phyloP scores from a whole-genome alignment of 2,113 vertebrate genomes.

The Paradoxurus hermaphroditus region DNA sequence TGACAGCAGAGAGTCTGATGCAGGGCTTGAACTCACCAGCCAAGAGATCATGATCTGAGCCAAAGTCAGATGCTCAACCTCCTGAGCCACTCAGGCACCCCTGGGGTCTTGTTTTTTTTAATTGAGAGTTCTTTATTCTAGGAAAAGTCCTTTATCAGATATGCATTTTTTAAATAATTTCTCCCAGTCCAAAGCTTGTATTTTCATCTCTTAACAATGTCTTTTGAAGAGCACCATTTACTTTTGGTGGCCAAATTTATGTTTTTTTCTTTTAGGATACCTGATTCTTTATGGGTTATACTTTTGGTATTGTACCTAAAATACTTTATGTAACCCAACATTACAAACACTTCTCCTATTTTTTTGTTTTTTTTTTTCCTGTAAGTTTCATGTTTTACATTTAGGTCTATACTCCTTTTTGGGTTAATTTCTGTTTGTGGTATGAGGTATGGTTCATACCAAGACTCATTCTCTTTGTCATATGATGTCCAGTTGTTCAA shows the following conservation, averaged over 20 bases:
- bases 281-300: neutral
- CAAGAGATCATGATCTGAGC: too few relatives aligned
- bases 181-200: neutral
- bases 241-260: neutral
- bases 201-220: slow-evolving; percentile 6
- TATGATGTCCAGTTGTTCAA: neutral
- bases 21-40: too few relatives aligned
- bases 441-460: neutral
- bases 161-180: neutral
- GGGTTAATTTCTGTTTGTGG: neutral
- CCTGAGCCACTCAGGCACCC: too few relatives aligned
- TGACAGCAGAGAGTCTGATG: too few relatives aligned
- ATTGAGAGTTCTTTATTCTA: neutral
- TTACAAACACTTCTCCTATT: neutral
- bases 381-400: neutral
- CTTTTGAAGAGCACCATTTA: neutral
- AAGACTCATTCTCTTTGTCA: neutral
- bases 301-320: neutral
- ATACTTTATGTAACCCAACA: neutral
- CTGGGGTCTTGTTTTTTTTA: neutral
- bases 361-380: neutral
- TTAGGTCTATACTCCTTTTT: neutral
- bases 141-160: neutral
- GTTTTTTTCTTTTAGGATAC: neutral
- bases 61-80: too few relatives aligned